Base-by-base conservation (phyloP, 2,113 vertebrate species). In the Monopterus albus region DNA sequence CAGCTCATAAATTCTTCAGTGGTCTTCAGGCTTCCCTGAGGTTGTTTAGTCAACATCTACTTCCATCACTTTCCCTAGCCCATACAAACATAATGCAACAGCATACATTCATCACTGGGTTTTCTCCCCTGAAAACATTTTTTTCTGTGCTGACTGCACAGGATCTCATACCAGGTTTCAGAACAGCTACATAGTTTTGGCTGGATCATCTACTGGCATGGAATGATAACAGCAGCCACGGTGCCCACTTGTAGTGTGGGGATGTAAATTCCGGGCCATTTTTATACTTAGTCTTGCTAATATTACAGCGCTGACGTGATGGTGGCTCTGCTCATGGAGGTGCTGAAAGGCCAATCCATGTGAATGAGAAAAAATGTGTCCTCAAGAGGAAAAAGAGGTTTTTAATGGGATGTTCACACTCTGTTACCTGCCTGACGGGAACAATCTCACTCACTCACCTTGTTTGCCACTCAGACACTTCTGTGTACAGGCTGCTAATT, bases 321-420 rank as follows among this genome's bases (percentile, higher is more conserved):
- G 53, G n/a, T 15, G 20, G 36, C 61, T 69, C 17, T 42, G 36
- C 47, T 69, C 7, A 2, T 18, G 67, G 40, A 66, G 31, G 42
- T 15, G 55, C 39, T 39, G 46, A 53, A 43, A 72, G 59, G 47
- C 38, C 35, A 1, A 83, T 80, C 70, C 62, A 58, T 73, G 53
- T 38, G 56, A 79, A 76, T 58, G 72, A 72, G 67, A 70, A 51
- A 74, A 66, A 78, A 65, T 42, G 28, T 20, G 43, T 52, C 60
- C 70, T 61, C 39, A 2, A 71, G 73, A 63, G 65, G 61, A 51
- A 81, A 70, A 71, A 52, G 26, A 68, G 38, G 78, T 68, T 76
- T 82, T 89, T 84, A 92, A 90, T 85, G 81, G 80, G 77, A 75
- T 56, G 69, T 87, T 86, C 78, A 85, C 42, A 81, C 87, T 82